These are phyloP conservation scores for Porites cylindrica DNA, from an alignment of 92 coral and sea anemone species.

Conservation along the genomic window DNA sequence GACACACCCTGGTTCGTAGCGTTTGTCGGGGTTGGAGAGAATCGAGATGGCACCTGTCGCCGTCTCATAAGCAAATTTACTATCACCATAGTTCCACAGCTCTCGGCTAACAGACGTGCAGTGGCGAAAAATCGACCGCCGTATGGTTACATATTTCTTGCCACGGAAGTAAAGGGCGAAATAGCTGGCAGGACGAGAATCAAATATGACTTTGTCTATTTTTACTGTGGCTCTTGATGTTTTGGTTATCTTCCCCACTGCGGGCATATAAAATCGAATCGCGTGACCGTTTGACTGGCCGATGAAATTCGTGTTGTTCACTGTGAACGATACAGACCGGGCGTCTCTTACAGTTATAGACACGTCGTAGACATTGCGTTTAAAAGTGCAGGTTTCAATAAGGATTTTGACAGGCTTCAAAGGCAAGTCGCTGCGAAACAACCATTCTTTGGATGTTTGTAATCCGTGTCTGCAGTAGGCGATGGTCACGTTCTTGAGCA, in stretches of 20 bases:
- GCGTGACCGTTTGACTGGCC: slow-evolving; percentile 23
- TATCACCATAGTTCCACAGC: slow-evolving; percentile 12
- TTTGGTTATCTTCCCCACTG: neutral
- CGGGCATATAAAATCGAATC: neutral
- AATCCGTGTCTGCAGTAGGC: slow-evolving; percentile 16
- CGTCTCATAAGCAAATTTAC: slow-evolving; percentile 25
- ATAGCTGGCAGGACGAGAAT: slow-evolving; percentile 40
- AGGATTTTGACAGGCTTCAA: slow-evolving; percentile 22
- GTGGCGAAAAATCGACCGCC: slow-evolving; percentile 24
- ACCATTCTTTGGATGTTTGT: neutral
- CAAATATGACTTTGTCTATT: slow-evolving; percentile 22
- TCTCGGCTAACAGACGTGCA: slow-evolving; percentile 13
- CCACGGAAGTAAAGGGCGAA: slow-evolving; percentile 21
- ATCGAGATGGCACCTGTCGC: slow-evolving; percentile 38
- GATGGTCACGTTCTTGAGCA: slow-evolving; percentile 12
- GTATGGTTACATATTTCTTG: slow-evolving; percentile 28
- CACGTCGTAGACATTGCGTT: slow-evolving; percentile 9
- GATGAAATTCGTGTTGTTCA: slow-evolving; percentile 1
- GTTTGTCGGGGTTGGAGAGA: slow-evolving; percentile 30
- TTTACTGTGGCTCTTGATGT: slow-evolving; percentile 7
- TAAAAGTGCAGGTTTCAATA: slow-evolving; percentile 25
- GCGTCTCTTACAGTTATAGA: slow-evolving; percentile 3
- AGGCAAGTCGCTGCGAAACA: neutral
- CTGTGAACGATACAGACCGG: slow-evolving; percentile 1
- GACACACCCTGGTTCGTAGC: slow-evolving; percentile 26